Evolutionary conservation across 2,888 invertebrate genomes (phyloP).

Genomic region (Nemurella pictetii): DNA sequence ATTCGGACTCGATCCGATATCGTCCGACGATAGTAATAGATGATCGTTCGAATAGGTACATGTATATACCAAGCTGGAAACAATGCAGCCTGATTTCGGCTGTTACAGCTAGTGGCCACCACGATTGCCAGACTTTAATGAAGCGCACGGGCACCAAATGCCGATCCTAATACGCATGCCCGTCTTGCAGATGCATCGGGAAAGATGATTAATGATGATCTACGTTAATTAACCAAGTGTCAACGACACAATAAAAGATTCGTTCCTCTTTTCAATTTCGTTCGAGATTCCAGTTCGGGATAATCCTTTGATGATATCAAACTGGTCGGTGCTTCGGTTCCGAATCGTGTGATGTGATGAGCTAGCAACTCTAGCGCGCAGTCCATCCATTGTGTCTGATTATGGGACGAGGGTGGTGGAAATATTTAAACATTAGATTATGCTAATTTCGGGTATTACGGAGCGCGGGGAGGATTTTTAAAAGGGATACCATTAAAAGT

Average conservation of each 20-base stretch:
- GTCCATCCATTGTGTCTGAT: background rate
- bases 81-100: too few relatives aligned
- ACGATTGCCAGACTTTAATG: background rate
- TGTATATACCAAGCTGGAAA: too few relatives aligned
- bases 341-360: background rate
- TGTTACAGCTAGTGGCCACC: too few relatives aligned
- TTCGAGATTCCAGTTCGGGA: slow-evolving; percentile 13
- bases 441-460: background rate
- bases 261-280: slow-evolving; percentile 24
- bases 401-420: background rate
- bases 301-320: slow-evolving; percentile 2
- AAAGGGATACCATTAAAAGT: background rate
- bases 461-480: background rate
- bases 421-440: background rate
- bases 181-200: background rate
- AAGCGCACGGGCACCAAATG: background rate
- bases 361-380: background rate
- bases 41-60: too few relatives aligned
- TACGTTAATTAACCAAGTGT: slow-evolving; percentile 32
- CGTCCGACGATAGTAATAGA: too few relatives aligned
- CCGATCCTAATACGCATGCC: background rate
- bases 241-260: slow-evolving; percentile 32
- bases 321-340: too few relatives aligned
- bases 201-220: slow-evolving; percentile 23
- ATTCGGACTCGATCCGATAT: too few relatives aligned